A percentile compares a stretch with the other conserved stretches of the same genome.
Conservation (phyloP, 1,140 invertebrate species). For the Heliothis subflexa region DNA sequence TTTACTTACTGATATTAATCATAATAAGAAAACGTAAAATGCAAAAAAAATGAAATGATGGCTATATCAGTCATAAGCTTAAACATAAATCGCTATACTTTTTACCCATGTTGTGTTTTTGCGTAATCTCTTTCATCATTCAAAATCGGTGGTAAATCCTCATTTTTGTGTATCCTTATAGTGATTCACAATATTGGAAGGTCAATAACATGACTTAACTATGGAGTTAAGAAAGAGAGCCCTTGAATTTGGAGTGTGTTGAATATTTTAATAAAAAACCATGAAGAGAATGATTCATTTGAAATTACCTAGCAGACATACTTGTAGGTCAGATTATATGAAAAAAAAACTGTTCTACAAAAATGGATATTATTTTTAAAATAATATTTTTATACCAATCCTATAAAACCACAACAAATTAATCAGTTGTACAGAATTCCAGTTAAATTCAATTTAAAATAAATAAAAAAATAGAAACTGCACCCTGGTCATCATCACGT, state of each 20-base stretch:
- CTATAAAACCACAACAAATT: neutral
- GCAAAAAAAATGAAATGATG: no score
- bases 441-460: no score
- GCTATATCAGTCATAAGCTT: no score
- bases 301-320: neutral
- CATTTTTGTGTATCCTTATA: no score
- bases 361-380: neutral
- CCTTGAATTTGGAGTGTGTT: conserved; percentile 2
- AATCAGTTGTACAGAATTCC: neutral
- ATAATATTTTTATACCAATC: neutral
- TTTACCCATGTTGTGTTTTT: no score
- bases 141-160: neutral
- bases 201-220: neutral
- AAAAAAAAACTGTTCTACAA: neutral
- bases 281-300: neutral
- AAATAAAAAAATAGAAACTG: no score
- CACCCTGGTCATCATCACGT: neutral
- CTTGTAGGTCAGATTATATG: neutral
- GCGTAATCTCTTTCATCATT: no score
- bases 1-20: no score
- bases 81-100: no score
- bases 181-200: neutral
- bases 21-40: no score
- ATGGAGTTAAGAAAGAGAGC: neutral
- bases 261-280: neutral